Evolutionary conservation across 2,113 vertebrate genomes (phyloP), one percentile per base, ranked within the genome.

Genomic region (Lanius collurio): DNA sequence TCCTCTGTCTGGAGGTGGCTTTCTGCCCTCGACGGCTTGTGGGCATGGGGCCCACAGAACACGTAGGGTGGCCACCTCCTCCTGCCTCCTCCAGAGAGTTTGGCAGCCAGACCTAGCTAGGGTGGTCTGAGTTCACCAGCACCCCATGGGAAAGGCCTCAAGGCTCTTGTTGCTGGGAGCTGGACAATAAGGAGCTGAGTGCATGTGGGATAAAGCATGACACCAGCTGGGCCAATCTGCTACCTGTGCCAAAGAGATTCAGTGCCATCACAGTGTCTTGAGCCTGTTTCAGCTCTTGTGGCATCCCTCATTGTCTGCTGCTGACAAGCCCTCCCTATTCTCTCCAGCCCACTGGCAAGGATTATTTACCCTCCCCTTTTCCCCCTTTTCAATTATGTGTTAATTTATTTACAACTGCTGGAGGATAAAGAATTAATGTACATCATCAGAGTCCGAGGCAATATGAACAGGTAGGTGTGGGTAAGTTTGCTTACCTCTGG

Each of bases 401-500:
- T 89, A 83, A 91, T 84, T 87, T 91, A 93, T 96, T 96, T 93
- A 86, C 64, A 75, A 52, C 39, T 90, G 50, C 80, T 81, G 73
- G 30, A 70, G 67, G 59, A 87, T 60, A 92, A 96, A 86, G 83
- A 70, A 85, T 88, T 77, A 92, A 81, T 9, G 68, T 86, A 87
- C 79, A 83, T 87, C 92, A 94, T 74, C 67, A 83, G 87, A 81
- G 62, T 80, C 65, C 35, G 0, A 86, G 68, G 81, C 60, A 80
- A 47, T 27, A 59, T 15, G 68, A 95, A 69, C 75, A 91, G 78
- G 68, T 91, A 90, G 4, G 4, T 83, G 69, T 88, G 73, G 94
- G 76, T 89, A 90, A 75, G 47, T 93, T 97, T 97, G 98, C 99
- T 99, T 99, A 99, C 99, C 99, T 99, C 99, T 98, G 98, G 98